These are phyloP conservation scores for Drosophila lutescens DNA, from an alignment of 2,888 invertebrate species.

Conservation along the genomic window DNA sequence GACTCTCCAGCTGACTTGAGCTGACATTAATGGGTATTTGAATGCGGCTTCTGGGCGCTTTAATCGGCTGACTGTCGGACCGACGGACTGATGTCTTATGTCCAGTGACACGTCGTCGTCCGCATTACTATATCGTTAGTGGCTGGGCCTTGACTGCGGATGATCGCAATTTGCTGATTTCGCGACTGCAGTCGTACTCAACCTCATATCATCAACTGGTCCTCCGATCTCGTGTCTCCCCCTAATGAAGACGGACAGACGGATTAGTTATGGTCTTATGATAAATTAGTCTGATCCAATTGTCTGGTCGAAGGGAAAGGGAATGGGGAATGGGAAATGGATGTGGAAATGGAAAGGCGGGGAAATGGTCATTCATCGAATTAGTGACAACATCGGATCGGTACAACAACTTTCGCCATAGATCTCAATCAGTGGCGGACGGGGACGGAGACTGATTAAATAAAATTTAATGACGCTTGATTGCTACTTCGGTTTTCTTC, in stretches of 20 bases:
- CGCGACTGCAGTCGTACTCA: constrained; percentile 16
- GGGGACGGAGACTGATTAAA: constrained; percentile 18
- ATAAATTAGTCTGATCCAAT: constrained; percentile 54
- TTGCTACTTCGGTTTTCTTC: constrained; percentile 6
- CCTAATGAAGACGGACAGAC: constrained; percentile 56
- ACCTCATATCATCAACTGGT: background rate
- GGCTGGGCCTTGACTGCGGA: constrained; percentile 39
- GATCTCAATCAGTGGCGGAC: constrained; percentile 36
- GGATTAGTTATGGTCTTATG: constrained; percentile 52
- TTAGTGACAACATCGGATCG: constrained; percentile 32
- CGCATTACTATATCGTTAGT: constrained; percentile 58
- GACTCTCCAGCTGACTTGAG: constrained; percentile 55
- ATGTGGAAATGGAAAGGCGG: background rate
- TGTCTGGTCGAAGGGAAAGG: constrained; percentile 11
- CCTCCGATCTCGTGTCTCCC: constrained; percentile 4
- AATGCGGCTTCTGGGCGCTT: constrained; percentile 70
- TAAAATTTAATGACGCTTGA: constrained; percentile 31
- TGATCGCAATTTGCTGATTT: constrained; percentile 53
- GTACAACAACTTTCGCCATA: constrained; percentile 23
- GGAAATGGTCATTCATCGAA: constrained; percentile 24
- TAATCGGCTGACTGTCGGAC: constrained; percentile 52
- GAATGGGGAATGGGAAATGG: background rate
- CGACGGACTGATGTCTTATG: constrained; percentile 12
- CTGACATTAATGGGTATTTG: constrained; percentile 74
- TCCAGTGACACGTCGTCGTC: constrained; percentile 50